A percentile compares a stretch with the other conserved stretches of the same genome.
phyloP scores from a whole-genome alignment of 1,140 invertebrate genomes.

The Asbolus verrucosus region DNA sequence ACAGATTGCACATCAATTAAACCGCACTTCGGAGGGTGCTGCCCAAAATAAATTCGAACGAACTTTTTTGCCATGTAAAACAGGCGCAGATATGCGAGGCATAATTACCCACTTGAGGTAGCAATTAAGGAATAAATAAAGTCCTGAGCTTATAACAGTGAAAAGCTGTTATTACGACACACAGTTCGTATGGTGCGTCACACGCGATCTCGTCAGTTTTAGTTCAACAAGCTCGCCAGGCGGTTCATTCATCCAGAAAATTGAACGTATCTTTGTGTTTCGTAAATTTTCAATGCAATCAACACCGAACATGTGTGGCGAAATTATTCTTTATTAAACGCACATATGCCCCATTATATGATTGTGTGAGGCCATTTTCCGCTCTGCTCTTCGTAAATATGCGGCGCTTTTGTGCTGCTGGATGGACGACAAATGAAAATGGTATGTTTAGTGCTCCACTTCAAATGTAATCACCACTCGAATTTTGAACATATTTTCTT shows the following conservation, averaged over 20 bases:
- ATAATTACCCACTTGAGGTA: constrained; percentile 9
- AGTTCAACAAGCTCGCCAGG: constrained; percentile 42
- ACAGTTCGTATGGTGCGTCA: constrained; percentile 32
- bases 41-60: constrained; percentile 18
- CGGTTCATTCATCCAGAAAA: constrained; percentile 50
- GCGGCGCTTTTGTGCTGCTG: constrained; percentile 13
- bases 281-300: constrained; percentile 7
- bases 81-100: background rate
- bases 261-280: constrained; percentile 42
- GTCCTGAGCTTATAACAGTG: constrained; percentile 22
- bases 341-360: background rate
- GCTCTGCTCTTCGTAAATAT: constrained; percentile 16
- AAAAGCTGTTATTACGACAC: constrained; percentile 26
- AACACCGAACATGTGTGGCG: background rate
- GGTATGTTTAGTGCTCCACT: constrained; percentile 23
- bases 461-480: background rate
- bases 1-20: constrained; percentile 39
- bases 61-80: background rate
- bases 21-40: background rate
- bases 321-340: background rate
- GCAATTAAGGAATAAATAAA: constrained; percentile 21
- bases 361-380: constrained; percentile 17
- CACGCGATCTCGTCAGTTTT: constrained; percentile 49
- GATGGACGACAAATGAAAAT: constrained; percentile 18
- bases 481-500: constrained; percentile 13